A percentile compares a stretch with the other conserved stretches of the same genome.
These are phyloP conservation scores for Plagiodera versicolora DNA, from an alignment of 2,888 invertebrate genomes.

Conservation along the genomic window DNA sequence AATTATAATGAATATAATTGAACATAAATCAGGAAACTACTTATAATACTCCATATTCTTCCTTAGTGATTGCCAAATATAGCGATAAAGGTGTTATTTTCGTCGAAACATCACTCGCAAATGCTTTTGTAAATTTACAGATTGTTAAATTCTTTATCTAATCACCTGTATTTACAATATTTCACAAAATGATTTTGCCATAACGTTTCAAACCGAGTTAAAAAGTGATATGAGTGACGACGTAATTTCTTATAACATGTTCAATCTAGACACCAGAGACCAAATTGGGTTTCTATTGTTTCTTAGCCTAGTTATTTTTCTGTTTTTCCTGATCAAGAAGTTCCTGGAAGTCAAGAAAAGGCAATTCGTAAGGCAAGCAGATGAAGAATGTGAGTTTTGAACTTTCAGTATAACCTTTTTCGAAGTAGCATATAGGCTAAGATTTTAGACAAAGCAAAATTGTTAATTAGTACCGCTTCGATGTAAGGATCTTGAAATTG, in stretches of 20 bases:
- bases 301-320: conserved; percentile 30
- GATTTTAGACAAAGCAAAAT: no score
- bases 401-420: background rate
- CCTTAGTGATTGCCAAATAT: background rate
- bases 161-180: background rate
- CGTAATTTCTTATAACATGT: background rate
- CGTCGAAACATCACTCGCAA: background rate
- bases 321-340: conserved; percentile 32
- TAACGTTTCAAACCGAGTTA: background rate
- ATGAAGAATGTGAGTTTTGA: conserved; percentile 23
- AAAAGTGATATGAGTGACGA: background rate
- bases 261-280: conserved; percentile 21
- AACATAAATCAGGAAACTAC: background rate
- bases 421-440: no score
- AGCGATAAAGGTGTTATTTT: background rate
- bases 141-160: background rate
- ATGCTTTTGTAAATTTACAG: background rate
- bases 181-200: background rate
- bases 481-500: no score
- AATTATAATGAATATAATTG: background rate
- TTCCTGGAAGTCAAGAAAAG: conserved; percentile 30
- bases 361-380: conserved; percentile 23
- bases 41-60: background rate
- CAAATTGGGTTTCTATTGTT: conserved; percentile 36
- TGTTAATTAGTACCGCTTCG: no score